phyloP scores from a whole-genome alignment of 2,797 vertebrate species.

The Siniperca scherzeri region DNA sequence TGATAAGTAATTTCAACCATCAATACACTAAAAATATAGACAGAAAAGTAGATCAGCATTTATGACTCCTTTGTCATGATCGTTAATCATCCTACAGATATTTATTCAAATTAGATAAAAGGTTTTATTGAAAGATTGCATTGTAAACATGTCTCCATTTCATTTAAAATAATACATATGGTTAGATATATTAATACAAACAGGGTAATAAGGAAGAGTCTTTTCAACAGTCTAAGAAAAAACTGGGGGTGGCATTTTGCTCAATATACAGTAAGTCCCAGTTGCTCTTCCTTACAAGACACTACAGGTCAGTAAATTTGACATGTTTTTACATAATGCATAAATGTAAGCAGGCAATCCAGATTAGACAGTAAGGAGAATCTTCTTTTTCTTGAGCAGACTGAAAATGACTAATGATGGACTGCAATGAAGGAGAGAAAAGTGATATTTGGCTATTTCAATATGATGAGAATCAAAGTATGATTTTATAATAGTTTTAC shows the following conservation, averaged over 20 bases:
- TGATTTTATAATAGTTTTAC: background rate
- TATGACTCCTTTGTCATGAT: background rate
- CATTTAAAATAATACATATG: background rate
- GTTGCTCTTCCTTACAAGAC: background rate
- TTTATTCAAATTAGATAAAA: background rate
- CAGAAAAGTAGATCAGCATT: background rate
- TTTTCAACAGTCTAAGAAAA: background rate
- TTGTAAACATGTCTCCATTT: background rate
- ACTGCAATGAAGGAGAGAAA: constrained; percentile 60
- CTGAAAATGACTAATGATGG: background rate
- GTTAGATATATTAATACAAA: background rate
- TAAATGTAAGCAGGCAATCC: background rate
- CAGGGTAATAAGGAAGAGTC: background rate
- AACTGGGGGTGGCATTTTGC: background rate
- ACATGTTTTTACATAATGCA: background rate
- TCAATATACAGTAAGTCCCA: background rate
- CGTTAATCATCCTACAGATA: background rate
- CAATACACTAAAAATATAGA: background rate
- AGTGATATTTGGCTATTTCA: background rate
- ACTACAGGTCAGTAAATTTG: background rate
- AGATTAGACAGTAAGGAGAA: background rate
- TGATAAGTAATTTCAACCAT: background rate
- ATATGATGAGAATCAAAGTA: background rate
- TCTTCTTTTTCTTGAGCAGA: constrained; percentile 33
- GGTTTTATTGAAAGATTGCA: background rate